These are phyloP conservation scores for Melanogrammus aeglefinus DNA, from an alignment of 2,797 vertebrate genomes.

Conservation along the genomic window DNA sequence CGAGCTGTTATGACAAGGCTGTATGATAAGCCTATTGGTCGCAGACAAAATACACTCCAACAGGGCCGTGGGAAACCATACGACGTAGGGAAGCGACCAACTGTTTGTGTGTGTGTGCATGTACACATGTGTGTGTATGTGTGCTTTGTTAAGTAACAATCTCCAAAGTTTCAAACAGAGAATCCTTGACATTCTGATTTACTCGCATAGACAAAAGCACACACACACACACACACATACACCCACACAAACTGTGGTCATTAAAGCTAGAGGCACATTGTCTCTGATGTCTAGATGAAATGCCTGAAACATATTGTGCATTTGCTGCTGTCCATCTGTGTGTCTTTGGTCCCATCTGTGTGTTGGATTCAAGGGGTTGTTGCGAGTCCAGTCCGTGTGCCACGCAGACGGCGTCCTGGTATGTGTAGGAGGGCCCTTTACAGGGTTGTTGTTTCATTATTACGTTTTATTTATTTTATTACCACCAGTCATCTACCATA, in stretches of 20 bases:
- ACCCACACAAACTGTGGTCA: too few relatives aligned
- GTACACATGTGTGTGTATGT: conserved; percentile 8
- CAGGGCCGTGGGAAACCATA: conserved; percentile 49
- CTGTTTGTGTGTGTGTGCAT: conserved; percentile 1
- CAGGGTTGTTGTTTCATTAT: background rate
- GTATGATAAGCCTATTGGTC: conserved; percentile 57
- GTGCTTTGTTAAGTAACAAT: background rate
- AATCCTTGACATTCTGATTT: background rate
- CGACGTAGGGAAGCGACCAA: background rate
- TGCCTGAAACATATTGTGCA: background rate
- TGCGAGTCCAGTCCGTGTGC: too few relatives aligned
- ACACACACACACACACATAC: too few relatives aligned
- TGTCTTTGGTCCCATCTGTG: background rate
- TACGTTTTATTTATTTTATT: background rate
- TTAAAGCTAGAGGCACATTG: background rate
- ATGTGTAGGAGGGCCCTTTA: background rate
- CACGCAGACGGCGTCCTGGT: too few relatives aligned
- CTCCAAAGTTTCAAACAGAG: background rate
- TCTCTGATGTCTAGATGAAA: background rate
- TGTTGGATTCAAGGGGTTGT: too few relatives aligned
- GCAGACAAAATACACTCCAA: conserved; percentile 55
- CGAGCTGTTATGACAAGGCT: conserved; percentile 50
- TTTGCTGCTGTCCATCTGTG: background rate
- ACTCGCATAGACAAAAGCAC: background rate
- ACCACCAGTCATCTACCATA: background rate